phyloP scores from a whole-genome alignment of 2,888 invertebrate genomes.

The Diaperis boleti region DNA sequence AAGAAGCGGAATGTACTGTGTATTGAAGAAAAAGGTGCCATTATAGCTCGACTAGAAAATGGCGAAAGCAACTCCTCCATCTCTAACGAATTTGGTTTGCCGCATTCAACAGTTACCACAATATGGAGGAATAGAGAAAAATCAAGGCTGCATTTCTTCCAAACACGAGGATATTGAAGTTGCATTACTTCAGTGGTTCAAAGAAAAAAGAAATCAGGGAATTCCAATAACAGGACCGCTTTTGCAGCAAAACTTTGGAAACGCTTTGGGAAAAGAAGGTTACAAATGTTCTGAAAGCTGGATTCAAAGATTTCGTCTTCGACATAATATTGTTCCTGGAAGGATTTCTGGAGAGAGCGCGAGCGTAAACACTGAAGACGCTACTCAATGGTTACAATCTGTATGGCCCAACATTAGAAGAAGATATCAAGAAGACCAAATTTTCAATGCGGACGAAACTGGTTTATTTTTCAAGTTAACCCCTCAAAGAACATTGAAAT shows the following conservation, averaged over 20 bases:
- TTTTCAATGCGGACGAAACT: constrained; percentile 49
- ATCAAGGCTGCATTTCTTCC: too few relatives aligned
- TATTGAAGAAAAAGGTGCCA: constrained; percentile 12
- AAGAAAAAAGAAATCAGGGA: constrained; percentile 12
- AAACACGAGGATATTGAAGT: constrained; percentile 20
- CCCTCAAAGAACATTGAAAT: constrained; percentile 34
- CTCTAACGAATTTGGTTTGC: constrained; percentile 10
- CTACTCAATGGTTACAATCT: constrained; percentile 37
- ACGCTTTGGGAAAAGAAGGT: constrained; percentile 35
- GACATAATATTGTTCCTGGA: constrained; percentile 46
- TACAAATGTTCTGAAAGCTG: constrained; percentile 46
- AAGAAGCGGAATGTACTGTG: too few relatives aligned
- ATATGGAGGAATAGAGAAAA: constrained; percentile 10
- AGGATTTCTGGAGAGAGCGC: constrained; percentile 44
- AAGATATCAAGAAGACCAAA: constrained; percentile 47
- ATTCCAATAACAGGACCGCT: constrained; percentile 15
- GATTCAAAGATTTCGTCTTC: constrained; percentile 40
- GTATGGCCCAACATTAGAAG: constrained; percentile 43
- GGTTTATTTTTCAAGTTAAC: constrained; percentile 34
- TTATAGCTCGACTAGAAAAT: constrained; percentile 7
- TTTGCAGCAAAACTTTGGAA: constrained; percentile 22
- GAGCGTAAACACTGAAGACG: constrained; percentile 38
- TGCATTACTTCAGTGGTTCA: constrained; percentile 18
- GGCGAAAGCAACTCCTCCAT: constrained; percentile 9
- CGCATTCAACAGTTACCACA: constrained; percentile 4